Conservation (phyloP, 2,113 vertebrate genomes). For the Ramphastos sulfuratus region DNA sequence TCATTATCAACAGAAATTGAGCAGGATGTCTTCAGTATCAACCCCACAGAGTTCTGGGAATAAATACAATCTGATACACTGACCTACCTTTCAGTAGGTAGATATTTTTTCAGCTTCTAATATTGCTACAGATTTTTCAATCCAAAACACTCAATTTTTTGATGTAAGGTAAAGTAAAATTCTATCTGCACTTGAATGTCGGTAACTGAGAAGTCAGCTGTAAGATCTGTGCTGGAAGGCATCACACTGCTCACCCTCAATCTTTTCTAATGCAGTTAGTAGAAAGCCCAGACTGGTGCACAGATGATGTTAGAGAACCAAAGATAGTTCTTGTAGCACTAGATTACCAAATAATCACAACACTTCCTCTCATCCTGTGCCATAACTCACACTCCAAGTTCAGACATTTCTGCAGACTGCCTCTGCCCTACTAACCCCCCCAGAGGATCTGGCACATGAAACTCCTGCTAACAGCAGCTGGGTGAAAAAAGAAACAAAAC, state of each 20-base stretch:
- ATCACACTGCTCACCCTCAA: background rate
- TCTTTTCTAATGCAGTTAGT: rapidly evolving
- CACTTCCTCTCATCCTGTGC: background rate
- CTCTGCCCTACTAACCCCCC: background rate
- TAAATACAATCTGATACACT: background rate
- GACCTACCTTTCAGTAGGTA: background rate
- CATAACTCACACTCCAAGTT: background rate
- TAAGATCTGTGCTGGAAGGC: background rate
- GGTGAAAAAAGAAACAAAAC: too few relatives aligned
- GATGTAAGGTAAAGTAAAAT: background rate
- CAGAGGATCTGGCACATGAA: rapidly evolving
- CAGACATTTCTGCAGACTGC: background rate
- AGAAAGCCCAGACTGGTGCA: background rate
- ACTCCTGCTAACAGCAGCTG: background rate
- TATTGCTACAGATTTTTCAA: background rate
- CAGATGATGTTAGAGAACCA: background rate
- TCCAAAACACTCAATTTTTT: background rate
- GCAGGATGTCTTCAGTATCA: background rate
- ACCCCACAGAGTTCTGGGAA: background rate
- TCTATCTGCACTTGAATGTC: background rate
- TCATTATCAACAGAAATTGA: background rate
- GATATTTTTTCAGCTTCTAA: background rate
- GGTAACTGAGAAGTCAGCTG: background rate
- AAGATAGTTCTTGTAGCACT: background rate
- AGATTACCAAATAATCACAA: background rate